These are phyloP conservation scores for Enteromius paludinosus DNA, from an alignment of 2,797 vertebrate genomes.

Conservation along the genomic window DNA sequence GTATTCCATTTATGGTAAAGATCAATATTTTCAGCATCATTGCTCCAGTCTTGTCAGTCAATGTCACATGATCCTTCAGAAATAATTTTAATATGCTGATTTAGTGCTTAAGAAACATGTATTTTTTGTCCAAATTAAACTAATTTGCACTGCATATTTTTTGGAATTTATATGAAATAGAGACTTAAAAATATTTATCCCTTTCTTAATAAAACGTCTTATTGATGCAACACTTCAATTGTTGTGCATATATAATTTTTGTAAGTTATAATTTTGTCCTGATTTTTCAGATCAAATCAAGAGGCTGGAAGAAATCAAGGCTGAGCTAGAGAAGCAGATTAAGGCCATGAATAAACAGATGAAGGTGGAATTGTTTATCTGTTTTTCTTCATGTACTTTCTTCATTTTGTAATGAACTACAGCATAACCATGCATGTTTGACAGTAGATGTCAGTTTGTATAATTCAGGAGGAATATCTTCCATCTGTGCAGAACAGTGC, in stretches of 20 bases:
- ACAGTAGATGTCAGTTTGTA: slow-evolving; percentile 19
- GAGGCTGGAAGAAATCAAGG: slow-evolving; percentile 91
- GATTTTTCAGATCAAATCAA: slow-evolving; percentile 82
- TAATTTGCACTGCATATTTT: too few species aligned
- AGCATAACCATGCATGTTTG: slow-evolving; percentile 9
- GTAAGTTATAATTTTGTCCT: neutral
- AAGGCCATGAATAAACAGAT: slow-evolving; percentile 88
- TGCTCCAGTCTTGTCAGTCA: too few species aligned
- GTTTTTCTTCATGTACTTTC: neutral
- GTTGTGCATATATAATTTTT: neutral
- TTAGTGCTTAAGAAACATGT: neutral
- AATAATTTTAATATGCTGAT: neutral
- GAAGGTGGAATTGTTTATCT: slow-evolving; percentile 79
- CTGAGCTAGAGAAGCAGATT: slow-evolving; percentile 88
- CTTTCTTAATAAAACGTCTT: too few species aligned
- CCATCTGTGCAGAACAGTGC: neutral
- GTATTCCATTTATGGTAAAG: too few species aligned
- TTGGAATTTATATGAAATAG: neutral
- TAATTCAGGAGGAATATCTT: neutral
- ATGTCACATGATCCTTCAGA: neutral
- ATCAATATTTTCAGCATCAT: too few species aligned
- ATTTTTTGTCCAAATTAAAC: too few species aligned
- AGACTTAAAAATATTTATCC: neutral
- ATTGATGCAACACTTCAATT: neutral
- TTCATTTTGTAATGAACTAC: slow-evolving; percentile 3